Conservation (phyloP, 2,888 invertebrate species). For the Apodemia duryi region DNA sequence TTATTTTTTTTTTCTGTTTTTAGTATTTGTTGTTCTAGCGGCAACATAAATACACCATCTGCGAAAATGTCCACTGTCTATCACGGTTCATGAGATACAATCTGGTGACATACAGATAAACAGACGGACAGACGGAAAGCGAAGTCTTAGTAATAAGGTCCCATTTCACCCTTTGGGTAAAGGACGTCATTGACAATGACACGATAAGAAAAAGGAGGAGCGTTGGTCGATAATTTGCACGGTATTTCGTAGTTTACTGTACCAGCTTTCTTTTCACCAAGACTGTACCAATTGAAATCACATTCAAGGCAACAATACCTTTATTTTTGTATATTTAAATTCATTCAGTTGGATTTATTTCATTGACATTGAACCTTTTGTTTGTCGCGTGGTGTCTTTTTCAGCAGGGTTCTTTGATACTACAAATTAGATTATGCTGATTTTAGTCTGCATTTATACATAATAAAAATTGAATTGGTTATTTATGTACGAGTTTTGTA, state of each 20-base stretch:
- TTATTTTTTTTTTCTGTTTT: no score
- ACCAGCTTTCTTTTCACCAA: not conserved
- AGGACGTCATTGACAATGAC: no score
- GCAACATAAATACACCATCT: no score
- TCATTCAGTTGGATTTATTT: conserved; percentile 29
- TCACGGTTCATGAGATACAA: no score
- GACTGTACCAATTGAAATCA: conserved; percentile 1
- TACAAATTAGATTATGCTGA: conserved; percentile 35
- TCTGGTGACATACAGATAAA: no score
- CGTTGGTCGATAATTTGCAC: not conserved
- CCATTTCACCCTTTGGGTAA: no score
- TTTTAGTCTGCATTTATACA: conserved; percentile 14
- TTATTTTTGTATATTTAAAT: conserved; percentile 17
- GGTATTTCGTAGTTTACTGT: not conserved
- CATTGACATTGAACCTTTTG: conserved; percentile 36
- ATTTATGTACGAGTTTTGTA: not conserved
- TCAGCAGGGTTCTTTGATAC: conserved; percentile 55
- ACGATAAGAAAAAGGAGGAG: no score
- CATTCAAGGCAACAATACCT: not conserved
- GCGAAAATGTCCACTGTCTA: no score
- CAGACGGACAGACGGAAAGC: no score
- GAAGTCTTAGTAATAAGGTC: no score
- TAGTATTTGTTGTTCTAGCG: no score
- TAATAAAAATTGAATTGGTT: not conserved
- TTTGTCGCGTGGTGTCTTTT: conserved; percentile 37